Percentiles rank a stretch among this genome's conserved stretches.
Evolutionary conservation across 1,140 invertebrate genomes (phyloP).

Genomic region (Orchestia grillus): DNA sequence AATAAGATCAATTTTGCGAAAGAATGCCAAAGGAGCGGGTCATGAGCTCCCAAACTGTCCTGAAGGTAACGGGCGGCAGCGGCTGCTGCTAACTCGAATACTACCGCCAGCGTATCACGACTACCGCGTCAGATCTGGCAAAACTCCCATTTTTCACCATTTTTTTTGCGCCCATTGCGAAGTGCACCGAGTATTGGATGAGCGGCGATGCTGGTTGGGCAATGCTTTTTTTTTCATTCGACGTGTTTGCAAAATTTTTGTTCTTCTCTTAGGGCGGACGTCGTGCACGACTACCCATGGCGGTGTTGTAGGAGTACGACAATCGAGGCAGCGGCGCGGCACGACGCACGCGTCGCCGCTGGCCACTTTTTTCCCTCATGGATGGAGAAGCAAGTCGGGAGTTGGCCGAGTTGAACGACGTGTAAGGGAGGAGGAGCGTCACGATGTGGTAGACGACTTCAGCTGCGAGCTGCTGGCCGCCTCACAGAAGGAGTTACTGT

Average conservation of each 20-base stretch:
- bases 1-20: not conserved
- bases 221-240: conserved; percentile 46
- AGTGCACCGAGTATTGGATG: conserved; percentile 30
- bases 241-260: conserved; percentile 13
- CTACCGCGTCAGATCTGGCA: conserved; percentile 28
- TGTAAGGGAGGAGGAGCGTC: not conserved
- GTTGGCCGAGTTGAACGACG: not conserved
- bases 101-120: conserved; percentile 39
- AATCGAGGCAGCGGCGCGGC: conserved; percentile 13
- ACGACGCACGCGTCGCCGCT: not conserved
- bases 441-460: not conserved
- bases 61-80: not conserved
- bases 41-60: not conserved
- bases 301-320: conserved; percentile 27
- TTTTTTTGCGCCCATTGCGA: conserved; percentile 31
- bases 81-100: not conserved
- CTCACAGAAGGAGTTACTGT: conserved; percentile 7
- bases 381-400: not conserved
- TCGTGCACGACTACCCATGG: conserved; percentile 4
- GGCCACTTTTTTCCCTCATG: not conserved
- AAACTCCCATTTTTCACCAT: conserved; percentile 53
- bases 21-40: not conserved
- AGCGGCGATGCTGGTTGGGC: conserved; percentile 47
- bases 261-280: conserved; percentile 39
- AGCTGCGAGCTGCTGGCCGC: not conserved